phyloP scores from a whole-genome alignment of 2,113 vertebrate species.

The Oncorhynchus masou region DNA sequence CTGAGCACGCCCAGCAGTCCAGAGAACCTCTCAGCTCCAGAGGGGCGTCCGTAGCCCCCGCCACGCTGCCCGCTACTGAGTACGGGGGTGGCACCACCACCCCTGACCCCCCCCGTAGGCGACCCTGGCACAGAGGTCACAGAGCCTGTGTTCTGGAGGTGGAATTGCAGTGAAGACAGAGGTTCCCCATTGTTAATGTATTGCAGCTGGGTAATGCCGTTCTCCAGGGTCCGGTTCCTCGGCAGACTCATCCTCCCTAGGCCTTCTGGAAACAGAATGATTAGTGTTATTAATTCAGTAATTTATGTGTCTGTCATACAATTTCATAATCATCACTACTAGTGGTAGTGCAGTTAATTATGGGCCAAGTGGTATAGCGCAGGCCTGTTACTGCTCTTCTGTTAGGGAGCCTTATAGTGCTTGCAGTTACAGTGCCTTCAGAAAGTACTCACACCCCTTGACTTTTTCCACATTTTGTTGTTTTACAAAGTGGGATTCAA shows the following conservation, averaged over 20 bases:
- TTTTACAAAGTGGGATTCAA: too few relatives aligned
- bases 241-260: slow-evolving; percentile 69
- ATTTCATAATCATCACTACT: neutral
- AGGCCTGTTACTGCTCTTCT: neutral
- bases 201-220: slow-evolving; percentile 41
- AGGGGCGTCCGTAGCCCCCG: slow-evolving; percentile 27
- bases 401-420: neutral
- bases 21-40: slow-evolving; percentile 80
- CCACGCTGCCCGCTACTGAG: slow-evolving; percentile 53
- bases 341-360: neutral
- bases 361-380: neutral
- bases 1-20: slow-evolving; percentile 91
- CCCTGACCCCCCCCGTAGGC: slow-evolving; percentile 58
- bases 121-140: slow-evolving; percentile 28
- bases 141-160: slow-evolving; percentile 39
- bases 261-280: neutral
- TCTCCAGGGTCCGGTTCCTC: slow-evolving; percentile 71
- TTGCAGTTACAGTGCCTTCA: neutral
- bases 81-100: slow-evolving; percentile 76
- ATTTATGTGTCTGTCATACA: neutral
- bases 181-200: slow-evolving; percentile 43
- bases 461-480: too few relatives aligned
- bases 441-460: too few relatives aligned
- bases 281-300: neutral
- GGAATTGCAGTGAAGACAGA: slow-evolving; percentile 4